Percentiles rank a stretch among this genome's conserved stretches.
Conservation (phyloP, 2,113 vertebrate species). For the Megaptera novaeangliae region DNA sequence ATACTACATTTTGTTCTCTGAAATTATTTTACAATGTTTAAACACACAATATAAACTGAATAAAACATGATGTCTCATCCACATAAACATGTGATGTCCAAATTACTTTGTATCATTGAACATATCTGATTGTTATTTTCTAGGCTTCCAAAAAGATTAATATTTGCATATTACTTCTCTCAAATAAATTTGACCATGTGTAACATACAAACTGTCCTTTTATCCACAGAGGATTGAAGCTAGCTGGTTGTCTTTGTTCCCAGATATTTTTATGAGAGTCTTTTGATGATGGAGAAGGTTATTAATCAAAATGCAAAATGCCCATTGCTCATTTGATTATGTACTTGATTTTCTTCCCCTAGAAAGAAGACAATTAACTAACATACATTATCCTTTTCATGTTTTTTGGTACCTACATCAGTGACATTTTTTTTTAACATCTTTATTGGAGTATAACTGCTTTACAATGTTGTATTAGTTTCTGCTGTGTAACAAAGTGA, state of each 20-base stretch:
- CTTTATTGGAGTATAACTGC: too few species aligned
- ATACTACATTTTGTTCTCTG: not conserved
- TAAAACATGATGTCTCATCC: not conserved
- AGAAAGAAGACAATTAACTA: slow-evolving; percentile 30
- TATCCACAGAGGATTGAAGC: not conserved
- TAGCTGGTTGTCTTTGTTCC: not conserved
- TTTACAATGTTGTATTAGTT: too few species aligned
- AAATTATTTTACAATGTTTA: slow-evolving; percentile 3
- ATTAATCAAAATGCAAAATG: slow-evolving; percentile 61
- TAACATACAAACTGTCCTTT: slow-evolving; percentile 7
- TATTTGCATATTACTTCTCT: not conserved
- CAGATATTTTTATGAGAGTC: slow-evolving; percentile 27
- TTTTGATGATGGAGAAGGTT: slow-evolving; percentile 41
- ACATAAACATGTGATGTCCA: not conserved
- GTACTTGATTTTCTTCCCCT: slow-evolving; percentile 28
- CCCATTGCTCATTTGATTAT: slow-evolving; percentile 38
- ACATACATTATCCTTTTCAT: slow-evolving; percentile 45
- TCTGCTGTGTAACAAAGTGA: too few species aligned
- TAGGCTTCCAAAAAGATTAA: not conserved
- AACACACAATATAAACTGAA: slow-evolving; percentile 12
- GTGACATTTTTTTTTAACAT: slow-evolving; percentile 38
- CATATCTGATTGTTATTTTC: not conserved
- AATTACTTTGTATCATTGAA: not conserved
- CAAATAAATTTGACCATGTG: not conserved
- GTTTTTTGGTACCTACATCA: slow-evolving; percentile 8